These are phyloP conservation scores for Eupeodes luniger DNA, from an alignment of 2,888 invertebrate genomes.

Conservation along the genomic window DNA sequence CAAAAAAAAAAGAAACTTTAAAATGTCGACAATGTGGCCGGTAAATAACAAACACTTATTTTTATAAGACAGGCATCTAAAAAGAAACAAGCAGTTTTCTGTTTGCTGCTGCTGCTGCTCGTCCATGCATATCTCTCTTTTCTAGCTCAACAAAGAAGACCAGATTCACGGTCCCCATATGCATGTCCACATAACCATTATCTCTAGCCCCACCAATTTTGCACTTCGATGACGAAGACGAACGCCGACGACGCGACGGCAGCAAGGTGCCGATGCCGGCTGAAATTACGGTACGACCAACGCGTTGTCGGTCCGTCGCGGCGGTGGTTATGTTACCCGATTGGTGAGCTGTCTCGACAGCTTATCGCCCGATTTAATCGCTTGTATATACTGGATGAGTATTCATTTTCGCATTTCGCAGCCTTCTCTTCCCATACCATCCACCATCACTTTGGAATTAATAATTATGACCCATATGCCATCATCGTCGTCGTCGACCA, in stretches of 20 bases:
- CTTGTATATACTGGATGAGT: constrained; percentile 71
- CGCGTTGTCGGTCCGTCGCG: not conserved
- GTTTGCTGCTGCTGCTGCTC: not conserved
- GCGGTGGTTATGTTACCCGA: constrained; percentile 29
- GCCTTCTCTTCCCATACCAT: not conserved
- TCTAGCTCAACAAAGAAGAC: constrained; percentile 61
- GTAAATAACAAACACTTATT: constrained; percentile 71
- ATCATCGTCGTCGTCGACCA: constrained; percentile 12
- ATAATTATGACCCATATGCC: constrained; percentile 75
- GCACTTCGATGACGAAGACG: not conserved
- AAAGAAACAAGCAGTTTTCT: constrained; percentile 44
- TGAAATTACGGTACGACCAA: not conserved
- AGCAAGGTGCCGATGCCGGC: not conserved
- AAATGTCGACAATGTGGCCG: constrained; percentile 35
- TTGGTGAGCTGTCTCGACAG: constrained; percentile 62
- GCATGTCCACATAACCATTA: constrained; percentile 21
- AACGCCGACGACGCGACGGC: not conserved
- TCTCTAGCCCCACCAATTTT: constrained; percentile 2
- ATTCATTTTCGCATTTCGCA: constrained; percentile 55
- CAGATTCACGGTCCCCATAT: constrained; percentile 40
- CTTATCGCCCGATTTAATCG: constrained; percentile 72
- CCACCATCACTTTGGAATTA: constrained; percentile 58
- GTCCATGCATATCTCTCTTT: constrained; percentile 46
- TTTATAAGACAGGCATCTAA: constrained; percentile 50
- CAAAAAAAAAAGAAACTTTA: not conserved